Evolutionary conservation across 2,797 vertebrate genomes (phyloP), one percentile per base, ranked within the genome.

Genomic region (Eulemur mongoz): DNA sequence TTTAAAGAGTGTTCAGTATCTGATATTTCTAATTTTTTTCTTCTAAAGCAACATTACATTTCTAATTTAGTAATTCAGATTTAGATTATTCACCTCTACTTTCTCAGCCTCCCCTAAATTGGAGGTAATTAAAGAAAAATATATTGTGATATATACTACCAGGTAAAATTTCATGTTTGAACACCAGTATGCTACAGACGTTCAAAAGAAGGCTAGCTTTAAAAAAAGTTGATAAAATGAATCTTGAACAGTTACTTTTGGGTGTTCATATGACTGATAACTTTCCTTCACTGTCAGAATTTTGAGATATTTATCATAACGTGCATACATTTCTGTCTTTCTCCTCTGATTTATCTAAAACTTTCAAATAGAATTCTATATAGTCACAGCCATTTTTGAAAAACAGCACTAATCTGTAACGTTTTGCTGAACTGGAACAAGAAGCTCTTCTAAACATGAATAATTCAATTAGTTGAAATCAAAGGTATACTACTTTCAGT

Each of bases 401-500:
- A 75, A 94, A 84, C 1, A 93, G 9, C 8, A 9, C 30, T 97
- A 86, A 93, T 96, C 93, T 0, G 10, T n/a, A 83, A 25, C 57
- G 48, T 38, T 95, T 95, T 95, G 1, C 84, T 78, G 61, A 98
- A n/a, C 8, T 88, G 43, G 48, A 70, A 96, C 88, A 97, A 95
- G 79, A 35, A 93, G 54, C 67, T 96, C 80, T 95, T 65, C 87
- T 97, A 48, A 96, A 97, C 23, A 57, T 79, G 96, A 98, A 91
- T 40, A 95, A 96, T 97, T 95, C 76, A 96, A 87, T 97, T 96
- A 94, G 9, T 93, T 98, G 75, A 93, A 85, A 91, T 98, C 90
- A 97, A 97, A 98, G 38, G 97, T 97, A 82, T 61, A 45, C 48
- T 92, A 95, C 35, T 92, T 91, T 94, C 27, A 78, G 32, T 91